phyloP scores from a whole-genome alignment of 2,797 vertebrate genomes.

The Fistularia tabacaria region DNA sequence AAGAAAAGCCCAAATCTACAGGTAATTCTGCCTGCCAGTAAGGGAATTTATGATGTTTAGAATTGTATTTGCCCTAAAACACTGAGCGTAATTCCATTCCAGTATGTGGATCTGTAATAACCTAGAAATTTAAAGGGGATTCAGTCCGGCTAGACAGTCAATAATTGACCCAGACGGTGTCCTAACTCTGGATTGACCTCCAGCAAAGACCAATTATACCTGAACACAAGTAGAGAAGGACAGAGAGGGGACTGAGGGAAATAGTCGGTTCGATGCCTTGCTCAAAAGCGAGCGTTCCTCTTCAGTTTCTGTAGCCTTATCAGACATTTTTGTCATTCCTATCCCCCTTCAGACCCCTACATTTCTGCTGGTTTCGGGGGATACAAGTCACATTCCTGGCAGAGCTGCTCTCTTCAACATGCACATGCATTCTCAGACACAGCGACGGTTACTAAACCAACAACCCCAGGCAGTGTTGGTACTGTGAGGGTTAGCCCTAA shows the following conservation, averaged over 20 bases:
- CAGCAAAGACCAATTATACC: not conserved
- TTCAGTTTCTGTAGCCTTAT: not conserved
- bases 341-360: constrained; percentile 10
- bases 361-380: constrained; percentile 23
- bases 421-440: constrained; percentile 62
- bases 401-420: constrained; percentile 17
- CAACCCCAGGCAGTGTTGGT: constrained; percentile 46
- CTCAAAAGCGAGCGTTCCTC: not conserved
- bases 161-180: constrained; percentile 23
- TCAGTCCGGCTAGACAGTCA: constrained; percentile 20
- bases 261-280: not conserved
- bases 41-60: too few relatives aligned
- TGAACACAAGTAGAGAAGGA: too few relatives aligned
- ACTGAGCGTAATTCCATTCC: constrained; percentile 13
- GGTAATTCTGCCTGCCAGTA: not conserved
- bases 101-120: constrained; percentile 12
- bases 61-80: too few relatives aligned
- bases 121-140: constrained; percentile 8
- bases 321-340: not conserved
- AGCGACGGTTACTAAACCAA: constrained; percentile 63
- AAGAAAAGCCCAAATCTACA: not conserved
- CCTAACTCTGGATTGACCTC: not conserved
- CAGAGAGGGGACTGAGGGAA: not conserved
- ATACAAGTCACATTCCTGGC: constrained; percentile 43
- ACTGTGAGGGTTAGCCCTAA: constrained; percentile 41